Base-by-base conservation (phyloP, 2,888 invertebrate genomes). In the Cordilura impudica region DNA sequence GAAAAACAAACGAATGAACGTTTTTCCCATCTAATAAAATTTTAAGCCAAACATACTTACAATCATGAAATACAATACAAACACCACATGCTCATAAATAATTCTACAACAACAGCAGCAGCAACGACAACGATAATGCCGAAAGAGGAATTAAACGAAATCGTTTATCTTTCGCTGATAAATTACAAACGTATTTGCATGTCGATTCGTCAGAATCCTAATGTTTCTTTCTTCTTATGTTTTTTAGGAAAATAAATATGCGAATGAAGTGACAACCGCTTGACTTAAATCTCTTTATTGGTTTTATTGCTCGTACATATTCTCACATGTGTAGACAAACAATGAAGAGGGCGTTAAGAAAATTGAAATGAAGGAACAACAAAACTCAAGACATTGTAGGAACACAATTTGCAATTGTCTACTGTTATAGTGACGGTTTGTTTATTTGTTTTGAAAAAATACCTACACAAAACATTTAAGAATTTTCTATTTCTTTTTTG, bases 191-290 rank as follows among this genome's bases (percentile, higher is more conserved):
- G 65, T 58, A 26, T 58, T 21, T 71, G 53, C 1, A 5, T 58
- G 39, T 47, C 21, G 12, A 35, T 12, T 58, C 39, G 23, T 71
- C 53, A 45, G 31, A 71, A 43, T 71, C 54, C 47, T 61, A 63
- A 63, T 63, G 54, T 56, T 14, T 35, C 14, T 23, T 56, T 19
- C 6, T 49, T 31, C 5, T 10, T 19, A n/a, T 53, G 26, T 26
- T n/a, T 39, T 58, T 66, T 16, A n/a, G 21, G 18, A 26, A 61
- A 49, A 76, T 23, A 56, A 73, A 70, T 66, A 65, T 78, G 78
- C 70, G 60, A 65, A 78, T 73, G 70, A 63, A 60, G 58, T 73
- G 73, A 74, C 60, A 78, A 54, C 47, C 65, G 54, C 51, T 60
- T 65, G 19, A 53, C 45, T 23, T 1, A 5, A 19, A 51, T 53